Evolutionary conservation across 2,797 vertebrate species (phyloP), one percentile per base, ranked within the genome.

Genomic region (Threskiornis aethiopicus): DNA sequence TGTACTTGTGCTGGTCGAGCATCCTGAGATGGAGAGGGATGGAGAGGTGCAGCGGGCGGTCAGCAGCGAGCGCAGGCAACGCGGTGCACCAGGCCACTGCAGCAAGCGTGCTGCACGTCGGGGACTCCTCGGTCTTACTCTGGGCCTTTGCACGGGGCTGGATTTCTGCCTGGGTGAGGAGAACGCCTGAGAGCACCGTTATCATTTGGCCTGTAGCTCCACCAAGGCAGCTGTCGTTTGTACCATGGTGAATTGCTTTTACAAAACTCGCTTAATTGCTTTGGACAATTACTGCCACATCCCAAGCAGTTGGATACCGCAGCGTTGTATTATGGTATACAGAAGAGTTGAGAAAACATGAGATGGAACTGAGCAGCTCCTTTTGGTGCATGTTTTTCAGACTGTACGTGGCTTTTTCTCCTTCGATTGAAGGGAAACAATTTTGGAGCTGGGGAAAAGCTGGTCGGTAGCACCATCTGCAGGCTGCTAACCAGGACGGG

Each of bases 391-490:
- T 9, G 31, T 13, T 21, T 66, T 26, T 42, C 87, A n/a, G 41
- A 11, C 81, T 39, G 59, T 35, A 31, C 22, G 5, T 10, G 46
- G 75, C n/a, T 85, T 88, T 57, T 13, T 42, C 46, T 59, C 52
- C 76, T 42, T 2, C 61, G 70, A 52, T 78, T 33, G 65, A 64
- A 81, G 61, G 72, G 69, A 70, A 79, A 20, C n/a, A 11, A 5
- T 71, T 89, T 17, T 71, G 86, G 46, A 70, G 81, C 42, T 4
- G 91, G 98, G 98, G 97, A 98, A 98, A 98, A 98, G 97, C 98
- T 98, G 99, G 99, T 97, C 98, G 97, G 98, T 97, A 99, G 99
- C 99, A 98, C 99, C 99, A 99, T 99, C 99, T 99, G 98, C 99
- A 99, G 99, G 99, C 98, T 97, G 98, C 79, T 61, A n/a, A 90